Evolutionary conservation across 2,888 invertebrate genomes (phyloP), one percentile per base, ranked within the genome.

Genomic region (Andrena chrysosceles): DNA sequence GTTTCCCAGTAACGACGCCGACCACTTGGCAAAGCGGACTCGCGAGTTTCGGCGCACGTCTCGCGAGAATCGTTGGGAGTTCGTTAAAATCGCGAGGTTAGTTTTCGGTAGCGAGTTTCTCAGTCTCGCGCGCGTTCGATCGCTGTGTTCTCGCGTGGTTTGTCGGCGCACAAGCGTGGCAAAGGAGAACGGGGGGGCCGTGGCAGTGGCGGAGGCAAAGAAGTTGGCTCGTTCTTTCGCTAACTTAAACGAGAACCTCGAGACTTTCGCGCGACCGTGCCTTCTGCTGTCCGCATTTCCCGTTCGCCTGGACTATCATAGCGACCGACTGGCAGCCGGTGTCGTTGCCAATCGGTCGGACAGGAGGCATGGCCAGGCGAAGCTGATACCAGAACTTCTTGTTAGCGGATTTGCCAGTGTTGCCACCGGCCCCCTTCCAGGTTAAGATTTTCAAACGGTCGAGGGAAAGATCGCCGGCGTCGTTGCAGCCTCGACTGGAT

Each of bases 361-460:
- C 84, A 75, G 96, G 95, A 5, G 96, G 96, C 94, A 96, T 94
- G 69, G 95, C 95, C 78, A 96, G 94, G 62, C 96, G 95, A 88
- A 96, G 94, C 88, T 95, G 94, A 81, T 96, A 95, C 96, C 96
- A 96, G 94, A 96, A 96, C 89, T 95, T 95, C 86, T 95, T 94
- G 91, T 95, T 95, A 91, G 95, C 95, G 90, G 95, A 76, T 0
- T 84, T 87, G 10, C 83, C 77, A 29, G 10, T 62, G 13, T 84
- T 83, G 23, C 29, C 70, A 0, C 62, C 69, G 13, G 67, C 60
- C 26, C 90, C 91, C 42, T 90, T 79, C 93, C 93, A 93, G 23
- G 88, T 89, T 20, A 93, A 77, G 35, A 93, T 89, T 54, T 90
- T 91, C 54, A 93, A 68, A 64, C 90, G 89, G 66, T 90, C 90